phyloP scores from a whole-genome alignment of 2,888 invertebrate genomes.

The Globia sparganii region DNA sequence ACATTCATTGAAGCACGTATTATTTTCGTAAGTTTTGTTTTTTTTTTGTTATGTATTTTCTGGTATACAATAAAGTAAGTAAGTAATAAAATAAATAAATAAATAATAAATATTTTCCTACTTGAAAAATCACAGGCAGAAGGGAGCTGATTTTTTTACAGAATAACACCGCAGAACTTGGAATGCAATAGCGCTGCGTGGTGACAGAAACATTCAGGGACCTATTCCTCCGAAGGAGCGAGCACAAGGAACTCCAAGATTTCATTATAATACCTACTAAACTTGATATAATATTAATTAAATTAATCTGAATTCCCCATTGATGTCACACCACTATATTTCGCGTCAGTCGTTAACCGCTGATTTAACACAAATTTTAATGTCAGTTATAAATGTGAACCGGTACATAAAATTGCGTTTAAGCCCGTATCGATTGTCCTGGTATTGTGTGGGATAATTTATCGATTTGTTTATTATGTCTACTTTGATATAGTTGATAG shows the following conservation, averaged over 20 bases:
- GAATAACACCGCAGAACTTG: not conserved
- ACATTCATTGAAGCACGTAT: not conserved
- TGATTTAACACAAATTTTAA: constrained; percentile 69
- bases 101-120: not conserved
- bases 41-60: too few species aligned
- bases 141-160: not conserved
- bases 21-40: too few species aligned
- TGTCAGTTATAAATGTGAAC: constrained; percentile 67
- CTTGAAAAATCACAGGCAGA: too few species aligned
- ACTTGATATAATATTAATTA: not conserved
- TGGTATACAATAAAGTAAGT: too few species aligned
- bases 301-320: constrained; percentile 10
- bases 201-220: not conserved
- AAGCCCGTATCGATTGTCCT: constrained; percentile 62
- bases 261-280: not conserved
- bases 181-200: not conserved
- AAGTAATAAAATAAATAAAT: too few species aligned
- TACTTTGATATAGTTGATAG: constrained; percentile 54
- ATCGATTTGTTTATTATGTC: constrained; percentile 63
- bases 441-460: constrained; percentile 61
- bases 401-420: constrained; percentile 73
- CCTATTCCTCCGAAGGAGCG: not conserved
- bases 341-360: constrained; percentile 73
- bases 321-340: constrained; percentile 50
- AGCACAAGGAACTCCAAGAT: not conserved